Evolutionary conservation across 2,888 invertebrate species (phyloP).

Genomic region (Sinhomidia bicolor): DNA sequence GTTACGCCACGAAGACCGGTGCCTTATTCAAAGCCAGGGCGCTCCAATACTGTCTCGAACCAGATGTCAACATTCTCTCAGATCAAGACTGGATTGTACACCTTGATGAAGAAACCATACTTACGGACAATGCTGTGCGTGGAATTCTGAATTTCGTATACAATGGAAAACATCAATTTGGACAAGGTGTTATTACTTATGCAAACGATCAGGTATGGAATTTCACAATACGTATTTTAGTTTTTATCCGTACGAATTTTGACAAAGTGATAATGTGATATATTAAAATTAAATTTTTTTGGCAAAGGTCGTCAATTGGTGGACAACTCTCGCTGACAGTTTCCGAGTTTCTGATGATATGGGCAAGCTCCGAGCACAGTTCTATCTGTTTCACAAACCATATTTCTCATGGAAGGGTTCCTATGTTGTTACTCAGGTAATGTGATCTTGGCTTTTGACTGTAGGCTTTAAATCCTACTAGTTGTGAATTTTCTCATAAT

Average conservation of each 20-base stretch:
- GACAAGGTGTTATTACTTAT: constrained; percentile 97
- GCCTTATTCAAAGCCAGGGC: constrained; percentile 97
- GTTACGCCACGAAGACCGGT: constrained; percentile 93
- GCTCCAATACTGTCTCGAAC: constrained; percentile 96
- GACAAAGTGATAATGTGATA: too few relatives aligned
- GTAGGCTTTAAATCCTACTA: neutral
- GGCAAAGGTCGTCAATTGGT: constrained; percentile 92
- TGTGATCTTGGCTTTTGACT: neutral
- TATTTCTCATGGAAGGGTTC: constrained; percentile 99
- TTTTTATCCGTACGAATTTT: too few relatives aligned
- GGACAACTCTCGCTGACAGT: constrained; percentile 97
- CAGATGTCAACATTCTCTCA: constrained; percentile 90
- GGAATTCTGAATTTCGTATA: constrained; percentile 96
- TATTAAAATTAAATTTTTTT: neutral
- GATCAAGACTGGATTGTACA: constrained; percentile 99
- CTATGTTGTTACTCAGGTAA: constrained; percentile 97
- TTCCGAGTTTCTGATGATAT: constrained; percentile 98
- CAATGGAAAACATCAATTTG: constrained; percentile 97
- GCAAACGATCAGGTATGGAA: constrained; percentile 91
- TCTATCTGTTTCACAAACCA: constrained; percentile 96
- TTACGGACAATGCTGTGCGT: constrained; percentile 94
- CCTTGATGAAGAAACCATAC: constrained; percentile 96
- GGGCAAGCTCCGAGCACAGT: constrained; percentile 97
- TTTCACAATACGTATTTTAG: too few relatives aligned
- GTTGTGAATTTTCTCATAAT: constrained; percentile 34